Evolutionary conservation across 2,797 vertebrate genomes (phyloP).

Genomic region (Threskiornis aethiopicus): DNA sequence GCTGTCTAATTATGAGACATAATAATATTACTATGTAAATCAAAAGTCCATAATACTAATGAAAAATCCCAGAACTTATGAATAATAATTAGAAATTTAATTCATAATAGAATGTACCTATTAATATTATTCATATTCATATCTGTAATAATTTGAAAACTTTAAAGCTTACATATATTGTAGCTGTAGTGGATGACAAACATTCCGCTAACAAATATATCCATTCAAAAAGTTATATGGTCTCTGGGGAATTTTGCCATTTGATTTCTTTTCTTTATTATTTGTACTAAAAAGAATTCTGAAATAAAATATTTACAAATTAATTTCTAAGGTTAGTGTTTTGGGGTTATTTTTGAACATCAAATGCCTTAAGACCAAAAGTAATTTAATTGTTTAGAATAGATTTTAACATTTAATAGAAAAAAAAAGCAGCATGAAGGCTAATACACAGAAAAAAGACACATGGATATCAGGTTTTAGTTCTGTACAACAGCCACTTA

Average conservation of each 20-base stretch:
- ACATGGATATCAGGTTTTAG: not conserved
- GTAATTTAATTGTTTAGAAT: slow-evolving; percentile 2
- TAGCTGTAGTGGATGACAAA: not conserved
- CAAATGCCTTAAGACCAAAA: not conserved
- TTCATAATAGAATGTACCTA: not conserved
- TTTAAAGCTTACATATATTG: not conserved
- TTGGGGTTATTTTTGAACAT: not conserved
- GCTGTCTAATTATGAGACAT: slow-evolving; percentile 3
- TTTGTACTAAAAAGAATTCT: not conserved
- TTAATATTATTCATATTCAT: slow-evolving; percentile 20
- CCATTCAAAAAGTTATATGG: not conserved
- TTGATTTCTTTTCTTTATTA: not conserved
- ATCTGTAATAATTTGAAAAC: slow-evolving; percentile 38
- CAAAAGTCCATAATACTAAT: slow-evolving; percentile 53
- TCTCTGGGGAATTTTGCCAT: not conserved
- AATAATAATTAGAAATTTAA: slow-evolving; percentile 59
- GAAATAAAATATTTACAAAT: slow-evolving; percentile 27
- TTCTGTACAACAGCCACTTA: not conserved
- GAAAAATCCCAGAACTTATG: slow-evolving; percentile 19
- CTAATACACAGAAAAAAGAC: not conserved
- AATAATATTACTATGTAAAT: slow-evolving; percentile 52
- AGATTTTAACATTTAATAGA: not conserved
- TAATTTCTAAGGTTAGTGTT: slow-evolving; percentile 14
- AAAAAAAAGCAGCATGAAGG: not conserved
- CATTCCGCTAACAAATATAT: not conserved